Conservation (phyloP, 2,797 vertebrate genomes). For the Valencia hispanica region DNA sequence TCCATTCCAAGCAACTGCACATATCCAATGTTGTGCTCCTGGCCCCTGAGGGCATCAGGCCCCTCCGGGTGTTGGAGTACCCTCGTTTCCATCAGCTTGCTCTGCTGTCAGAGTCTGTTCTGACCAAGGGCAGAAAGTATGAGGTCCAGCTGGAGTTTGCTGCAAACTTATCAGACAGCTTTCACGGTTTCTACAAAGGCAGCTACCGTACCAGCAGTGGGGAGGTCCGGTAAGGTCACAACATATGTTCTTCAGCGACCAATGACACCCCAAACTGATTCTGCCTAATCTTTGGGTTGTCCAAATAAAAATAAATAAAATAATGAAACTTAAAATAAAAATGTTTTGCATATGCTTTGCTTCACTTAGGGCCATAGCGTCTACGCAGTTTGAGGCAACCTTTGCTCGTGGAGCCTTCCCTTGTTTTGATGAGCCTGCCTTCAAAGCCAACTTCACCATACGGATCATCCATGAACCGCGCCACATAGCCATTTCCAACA, state of each 20-base stretch:
- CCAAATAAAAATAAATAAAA: background rate
- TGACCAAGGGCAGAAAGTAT: constrained; percentile 79
- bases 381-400: constrained; percentile 91
- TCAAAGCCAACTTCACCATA: constrained; percentile 90
- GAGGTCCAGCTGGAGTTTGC: constrained; percentile 80
- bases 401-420: constrained; percentile 90
- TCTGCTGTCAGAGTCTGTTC: constrained; percentile 72
- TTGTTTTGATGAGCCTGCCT: constrained; percentile 92
- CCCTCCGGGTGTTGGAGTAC: constrained; percentile 80
- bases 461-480: constrained; percentile 82
- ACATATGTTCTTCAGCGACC: background rate
- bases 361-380: constrained; percentile 82
- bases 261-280: background rate
- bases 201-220: constrained; percentile 86
- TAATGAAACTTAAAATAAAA: background rate
- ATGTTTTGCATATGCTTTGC: background rate
- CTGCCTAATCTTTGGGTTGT: background rate
- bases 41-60: constrained; percentile 48
- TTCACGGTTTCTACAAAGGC: constrained; percentile 92
- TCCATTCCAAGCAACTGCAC: constrained; percentile 85
- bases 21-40: constrained; percentile 75
- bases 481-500: constrained; percentile 89
- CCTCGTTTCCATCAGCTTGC: constrained; percentile 85
- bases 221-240: constrained; percentile 80
- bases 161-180: constrained; percentile 87